These are phyloP conservation scores for Eristalis tenax DNA, from an alignment of 2,888 invertebrate species.

Conservation along the genomic window DNA sequence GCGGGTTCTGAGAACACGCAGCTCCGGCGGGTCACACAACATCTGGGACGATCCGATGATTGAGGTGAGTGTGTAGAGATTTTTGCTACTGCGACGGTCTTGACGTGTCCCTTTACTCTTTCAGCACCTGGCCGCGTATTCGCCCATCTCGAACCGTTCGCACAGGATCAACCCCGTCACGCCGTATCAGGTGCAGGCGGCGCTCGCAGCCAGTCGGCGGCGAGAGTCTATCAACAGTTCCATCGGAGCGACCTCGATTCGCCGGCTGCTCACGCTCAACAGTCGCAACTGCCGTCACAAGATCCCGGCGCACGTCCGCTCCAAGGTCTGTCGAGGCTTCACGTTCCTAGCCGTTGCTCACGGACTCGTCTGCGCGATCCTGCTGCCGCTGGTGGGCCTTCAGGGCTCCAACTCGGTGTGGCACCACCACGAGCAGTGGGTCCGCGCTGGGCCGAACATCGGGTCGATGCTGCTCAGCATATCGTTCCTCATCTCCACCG, in stretches of 20 bases:
- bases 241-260: conserved; percentile 89
- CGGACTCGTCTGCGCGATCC: conserved; percentile 77
- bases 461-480: conserved; percentile 86
- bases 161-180: conserved; percentile 82
- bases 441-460: conserved; percentile 79
- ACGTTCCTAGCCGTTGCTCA: conserved; percentile 78
- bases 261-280: conserved; percentile 86
- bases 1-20: conserved; percentile 79
- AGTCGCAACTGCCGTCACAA: conserved; percentile 81
- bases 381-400: conserved; percentile 79
- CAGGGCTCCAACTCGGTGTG: conserved; percentile 81
- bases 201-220: conserved; percentile 81
- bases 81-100: neutral
- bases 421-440: conserved; percentile 80
- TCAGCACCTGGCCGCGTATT: conserved; percentile 83
- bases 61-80: conserved; percentile 76
- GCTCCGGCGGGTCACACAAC: conserved; percentile 80
- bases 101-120: conserved; percentile 5
- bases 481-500: conserved; percentile 84
- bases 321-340: conserved; percentile 79
- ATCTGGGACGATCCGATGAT: conserved; percentile 81
- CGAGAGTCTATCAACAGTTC: conserved; percentile 88
- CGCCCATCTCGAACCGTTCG: conserved; percentile 84
- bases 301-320: conserved; percentile 79
- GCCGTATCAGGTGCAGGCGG: conserved; percentile 80